These are phyloP conservation scores for Planococcus citri DNA, from an alignment of 1,140 invertebrate genomes.

Conservation along the genomic window DNA sequence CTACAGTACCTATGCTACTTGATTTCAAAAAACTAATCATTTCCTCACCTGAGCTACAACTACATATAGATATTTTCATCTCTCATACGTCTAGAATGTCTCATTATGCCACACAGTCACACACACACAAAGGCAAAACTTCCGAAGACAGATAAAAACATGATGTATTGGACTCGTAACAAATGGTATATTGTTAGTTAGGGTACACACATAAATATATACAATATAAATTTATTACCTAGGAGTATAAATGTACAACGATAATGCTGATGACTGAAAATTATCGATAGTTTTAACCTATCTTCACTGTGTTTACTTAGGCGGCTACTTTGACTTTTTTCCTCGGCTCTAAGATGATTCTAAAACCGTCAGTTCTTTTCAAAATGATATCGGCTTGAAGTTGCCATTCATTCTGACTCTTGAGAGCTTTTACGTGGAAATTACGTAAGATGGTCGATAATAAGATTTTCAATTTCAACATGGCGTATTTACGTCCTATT, in stretches of 20 bases:
- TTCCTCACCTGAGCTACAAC: no score
- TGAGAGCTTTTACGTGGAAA: constrained; percentile 53
- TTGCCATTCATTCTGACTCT: constrained; percentile 55
- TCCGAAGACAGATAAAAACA: neutral
- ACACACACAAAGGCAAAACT: no score
- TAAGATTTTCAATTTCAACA: constrained; percentile 75
- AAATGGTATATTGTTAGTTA: neutral
- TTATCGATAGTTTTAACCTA: neutral
- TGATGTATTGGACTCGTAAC: neutral
- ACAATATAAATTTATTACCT: neutral
- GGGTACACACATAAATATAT: neutral
- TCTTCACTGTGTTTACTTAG: neutral
- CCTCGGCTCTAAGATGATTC: constrained; percentile 52
- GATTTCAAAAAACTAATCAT: no score
- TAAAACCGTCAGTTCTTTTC: constrained; percentile 65
- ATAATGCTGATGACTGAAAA: neutral
- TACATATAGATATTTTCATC: no score
- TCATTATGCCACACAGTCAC: no score
- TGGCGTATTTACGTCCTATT: constrained; percentile 71
- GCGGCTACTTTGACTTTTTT: constrained; percentile 26
- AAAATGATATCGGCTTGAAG: constrained; percentile 71
- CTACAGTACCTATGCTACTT: no score
- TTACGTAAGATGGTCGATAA: constrained; percentile 73
- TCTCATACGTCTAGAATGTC: no score
- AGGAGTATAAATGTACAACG: neutral